These are phyloP conservation scores for Mionectes olivaceus DNA, from an alignment of 2,797 vertebrate genomes.

Conservation along the genomic window DNA sequence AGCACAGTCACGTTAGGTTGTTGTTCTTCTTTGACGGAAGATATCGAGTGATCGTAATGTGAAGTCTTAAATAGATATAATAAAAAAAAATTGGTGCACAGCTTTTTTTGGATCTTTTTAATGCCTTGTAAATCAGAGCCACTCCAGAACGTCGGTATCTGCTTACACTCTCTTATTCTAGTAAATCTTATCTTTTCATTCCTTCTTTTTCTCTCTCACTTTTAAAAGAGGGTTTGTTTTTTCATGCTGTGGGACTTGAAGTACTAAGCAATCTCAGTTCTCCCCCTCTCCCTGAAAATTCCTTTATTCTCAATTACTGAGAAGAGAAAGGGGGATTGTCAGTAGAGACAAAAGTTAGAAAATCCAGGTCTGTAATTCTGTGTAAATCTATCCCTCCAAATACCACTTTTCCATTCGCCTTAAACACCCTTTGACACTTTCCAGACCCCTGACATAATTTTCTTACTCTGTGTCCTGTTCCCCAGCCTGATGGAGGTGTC, in stretches of 20 bases:
- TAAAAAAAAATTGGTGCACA: neutral
- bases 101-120: neutral
- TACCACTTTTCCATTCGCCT: neutral
- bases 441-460: neutral
- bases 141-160: neutral
- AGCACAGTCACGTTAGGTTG: neutral
- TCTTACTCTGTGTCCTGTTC: neutral
- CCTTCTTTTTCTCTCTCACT: neutral
- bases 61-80: neutral
- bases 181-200: neutral
- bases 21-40: neutral
- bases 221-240: neutral
- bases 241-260: neutral
- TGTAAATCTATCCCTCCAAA: constrained; percentile 29
- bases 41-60: neutral
- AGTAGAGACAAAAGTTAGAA: constrained; percentile 25
- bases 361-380: neutral
- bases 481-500: neutral
- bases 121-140: neutral
- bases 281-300: neutral
- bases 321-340: constrained; percentile 30
- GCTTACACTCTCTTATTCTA: neutral
- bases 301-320: constrained; percentile 22
- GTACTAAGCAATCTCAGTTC: neutral
- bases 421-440: neutral